Evolutionary conservation across 2,888 invertebrate genomes (phyloP).

Genomic region (Taenaris catops): DNA sequence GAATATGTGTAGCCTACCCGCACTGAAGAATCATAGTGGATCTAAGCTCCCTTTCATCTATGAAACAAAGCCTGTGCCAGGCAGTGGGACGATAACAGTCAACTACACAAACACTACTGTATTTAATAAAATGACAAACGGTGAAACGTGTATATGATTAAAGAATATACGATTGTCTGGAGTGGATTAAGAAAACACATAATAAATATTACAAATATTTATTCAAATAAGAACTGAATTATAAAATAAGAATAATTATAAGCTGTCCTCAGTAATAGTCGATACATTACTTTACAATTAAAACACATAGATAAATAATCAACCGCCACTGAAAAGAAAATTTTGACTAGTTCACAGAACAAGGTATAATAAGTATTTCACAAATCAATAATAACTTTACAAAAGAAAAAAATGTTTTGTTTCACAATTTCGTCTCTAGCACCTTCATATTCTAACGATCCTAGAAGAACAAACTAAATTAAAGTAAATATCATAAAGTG

Average conservation of each 20-base stretch:
- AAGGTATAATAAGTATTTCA: constrained; percentile 19
- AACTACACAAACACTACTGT: too few species aligned
- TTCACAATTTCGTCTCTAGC: constrained; percentile 40
- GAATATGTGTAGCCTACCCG: too few species aligned
- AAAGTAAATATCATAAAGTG: constrained; percentile 33
- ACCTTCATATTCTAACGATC: constrained; percentile 47
- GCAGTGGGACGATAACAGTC: too few species aligned
- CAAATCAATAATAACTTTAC: constrained; percentile 15
- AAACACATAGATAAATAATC: too few species aligned
- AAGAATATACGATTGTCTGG: too few species aligned
- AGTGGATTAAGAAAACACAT: constrained; percentile 34
- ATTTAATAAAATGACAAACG: not conserved
- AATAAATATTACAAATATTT: constrained; percentile 73
- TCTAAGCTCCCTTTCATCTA: not conserved
- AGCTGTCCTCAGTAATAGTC: constrained; percentile 53
- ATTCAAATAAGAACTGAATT: constrained; percentile 69
- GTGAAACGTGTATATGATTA: not conserved
- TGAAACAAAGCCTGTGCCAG: too few species aligned
- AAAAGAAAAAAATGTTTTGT: constrained; percentile 25
- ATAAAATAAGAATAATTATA: constrained; percentile 65
- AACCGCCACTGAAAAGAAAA: constrained; percentile 52
- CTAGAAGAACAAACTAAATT: constrained; percentile 23
- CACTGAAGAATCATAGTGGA: not conserved
- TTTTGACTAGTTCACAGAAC: constrained; percentile 71
- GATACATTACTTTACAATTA: constrained; percentile 40